Evolutionary conservation across 2,888 invertebrate genomes (phyloP), one percentile per base, ranked within the genome.

Genomic region (Allophyes oxyacanthae): DNA sequence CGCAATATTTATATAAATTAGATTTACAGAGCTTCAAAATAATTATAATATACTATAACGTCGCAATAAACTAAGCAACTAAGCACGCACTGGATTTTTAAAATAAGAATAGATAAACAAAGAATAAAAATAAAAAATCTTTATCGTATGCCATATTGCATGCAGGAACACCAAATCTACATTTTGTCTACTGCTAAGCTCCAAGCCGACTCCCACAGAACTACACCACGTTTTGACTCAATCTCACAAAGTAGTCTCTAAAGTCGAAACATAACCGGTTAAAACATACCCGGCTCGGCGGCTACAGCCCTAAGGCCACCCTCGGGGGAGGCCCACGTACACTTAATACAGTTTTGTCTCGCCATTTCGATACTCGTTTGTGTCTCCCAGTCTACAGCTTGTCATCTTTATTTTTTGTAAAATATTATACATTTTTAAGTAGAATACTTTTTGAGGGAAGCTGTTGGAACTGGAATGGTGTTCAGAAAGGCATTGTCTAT

Each of bases 281-380:
- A 68, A 68, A 62, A 64, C 44, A 63, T 65, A 53, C 55, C 28
- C 36, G 4, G 20, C n/a, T n/a, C n/a, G n/a, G n/a, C n/a, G 15
- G 30, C 26, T 26, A 33, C 81, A 81, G 46, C 78, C 81, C 82
- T 84, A 74, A n/a, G n/a, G 46, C 66, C 77, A 70, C 64, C 73
- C 71, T 49, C 48, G 6, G 36, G 56, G 64, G 58, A 64, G 69
- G 66, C 73, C 68, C 85, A 81, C 86, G 82, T 81, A 79, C 79
- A 76, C 81, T 82, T 90, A 90, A 91, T 89, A 88, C 90, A 90
- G 91, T 91, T 91, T 90, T 90, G 91, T 90, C 85, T 84, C 77
- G 78, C 81, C 90, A 88, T 90, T 91, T 89, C 85, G 88, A 91
- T 90, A 89, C 89, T 86, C 90, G 82, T 89, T 89, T 87, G 84